Conservation (phyloP, 2,113 vertebrate species). For the Cnemophilus loriae region DNA sequence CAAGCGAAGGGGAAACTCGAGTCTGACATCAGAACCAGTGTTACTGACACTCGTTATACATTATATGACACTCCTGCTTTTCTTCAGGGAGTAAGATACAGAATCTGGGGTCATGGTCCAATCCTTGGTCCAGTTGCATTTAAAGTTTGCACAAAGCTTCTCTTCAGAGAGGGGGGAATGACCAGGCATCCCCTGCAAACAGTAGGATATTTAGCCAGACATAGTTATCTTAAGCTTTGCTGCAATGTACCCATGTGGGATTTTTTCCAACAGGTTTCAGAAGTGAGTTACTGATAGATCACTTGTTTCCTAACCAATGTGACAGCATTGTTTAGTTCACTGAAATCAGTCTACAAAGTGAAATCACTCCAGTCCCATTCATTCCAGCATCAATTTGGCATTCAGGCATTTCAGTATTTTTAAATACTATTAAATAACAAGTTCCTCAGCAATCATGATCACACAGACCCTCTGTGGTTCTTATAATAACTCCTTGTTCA, state of each 20-base stretch:
- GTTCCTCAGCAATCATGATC: background rate
- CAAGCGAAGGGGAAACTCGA: background rate
- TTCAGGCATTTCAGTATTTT: background rate
- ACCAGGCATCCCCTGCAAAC: background rate
- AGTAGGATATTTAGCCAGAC: background rate
- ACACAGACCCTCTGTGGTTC: background rate
- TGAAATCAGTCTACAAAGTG: background rate
- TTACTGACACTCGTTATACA: accelerated
- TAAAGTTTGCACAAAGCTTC: background rate
- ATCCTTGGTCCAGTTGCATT: background rate
- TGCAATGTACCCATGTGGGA: accelerated
- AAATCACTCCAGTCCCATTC: background rate
- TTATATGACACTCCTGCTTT: background rate
- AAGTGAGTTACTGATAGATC: background rate
- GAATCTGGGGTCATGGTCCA: background rate
- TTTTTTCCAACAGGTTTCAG: background rate
- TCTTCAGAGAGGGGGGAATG: background rate
- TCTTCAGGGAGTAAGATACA: background rate
- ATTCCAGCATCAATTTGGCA: background rate
- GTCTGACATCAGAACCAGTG: background rate
- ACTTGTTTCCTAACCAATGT: background rate
- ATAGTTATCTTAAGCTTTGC: background rate
- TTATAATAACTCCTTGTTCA: background rate
- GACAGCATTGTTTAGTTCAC: background rate
- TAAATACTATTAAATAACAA: background rate